phyloP scores from a whole-genome alignment of 2,113 vertebrate genomes.

The Carollia perspicillata region DNA sequence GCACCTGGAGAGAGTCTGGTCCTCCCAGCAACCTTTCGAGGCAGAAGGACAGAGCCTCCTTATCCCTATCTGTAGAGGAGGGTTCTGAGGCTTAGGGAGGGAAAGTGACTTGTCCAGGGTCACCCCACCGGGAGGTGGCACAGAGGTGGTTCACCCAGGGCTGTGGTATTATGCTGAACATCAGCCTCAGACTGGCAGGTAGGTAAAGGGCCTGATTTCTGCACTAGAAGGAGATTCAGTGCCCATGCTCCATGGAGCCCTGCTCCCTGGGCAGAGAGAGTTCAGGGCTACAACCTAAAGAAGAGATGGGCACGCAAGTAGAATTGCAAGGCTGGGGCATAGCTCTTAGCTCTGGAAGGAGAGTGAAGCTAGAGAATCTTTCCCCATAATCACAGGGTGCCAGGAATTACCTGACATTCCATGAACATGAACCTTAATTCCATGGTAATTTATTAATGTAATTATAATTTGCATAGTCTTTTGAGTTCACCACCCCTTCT shows the following conservation, averaged over 20 bases:
- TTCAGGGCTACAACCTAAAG: neutral
- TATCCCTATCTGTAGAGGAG: too few species aligned
- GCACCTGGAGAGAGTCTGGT: neutral
- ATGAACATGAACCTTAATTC: neutral
- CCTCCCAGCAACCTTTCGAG: neutral
- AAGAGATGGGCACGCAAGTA: neutral
- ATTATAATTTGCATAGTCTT: neutral
- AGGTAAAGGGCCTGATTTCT: neutral
- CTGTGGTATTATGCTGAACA: fast-evolving
- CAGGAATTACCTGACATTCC: neutral
- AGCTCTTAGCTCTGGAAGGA: neutral
- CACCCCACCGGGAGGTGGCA: neutral
- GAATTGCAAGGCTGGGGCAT: neutral
- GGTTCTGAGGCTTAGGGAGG: neutral
- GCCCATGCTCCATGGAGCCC: neutral
- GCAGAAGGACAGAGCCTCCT: neutral
- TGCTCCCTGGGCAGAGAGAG: neutral
- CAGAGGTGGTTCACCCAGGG: neutral
- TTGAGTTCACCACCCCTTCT: neutral
- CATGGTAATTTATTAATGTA: neutral
- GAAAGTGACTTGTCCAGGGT: neutral
- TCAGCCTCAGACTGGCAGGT: neutral
- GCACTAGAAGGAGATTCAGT: neutral
- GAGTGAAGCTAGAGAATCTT: neutral
- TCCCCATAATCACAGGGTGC: neutral